phyloP scores from a whole-genome alignment of 2,888 invertebrate species.

The Cataglyphis cursor region DNA sequence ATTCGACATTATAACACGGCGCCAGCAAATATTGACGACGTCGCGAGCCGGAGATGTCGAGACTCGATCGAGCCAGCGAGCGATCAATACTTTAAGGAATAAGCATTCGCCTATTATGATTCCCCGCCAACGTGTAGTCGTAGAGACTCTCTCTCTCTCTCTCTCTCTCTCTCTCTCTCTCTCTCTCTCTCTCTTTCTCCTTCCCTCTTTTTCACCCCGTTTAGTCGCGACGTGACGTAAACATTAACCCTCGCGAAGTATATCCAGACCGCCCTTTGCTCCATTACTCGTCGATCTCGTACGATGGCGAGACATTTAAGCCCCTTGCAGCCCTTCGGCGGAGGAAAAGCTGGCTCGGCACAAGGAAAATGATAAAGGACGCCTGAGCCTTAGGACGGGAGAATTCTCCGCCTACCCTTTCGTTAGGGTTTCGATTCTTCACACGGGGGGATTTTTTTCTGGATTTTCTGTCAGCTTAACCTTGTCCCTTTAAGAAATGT shows the following conservation, averaged over 20 bases:
- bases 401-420: constrained; percentile 46
- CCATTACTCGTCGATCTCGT: constrained; percentile 55
- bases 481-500: constrained; percentile 47
- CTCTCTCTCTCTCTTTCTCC: neutral
- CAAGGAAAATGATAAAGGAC: constrained; percentile 53
- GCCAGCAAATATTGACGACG: constrained; percentile 53
- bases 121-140: constrained; percentile 34
- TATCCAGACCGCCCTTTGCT: constrained; percentile 37
- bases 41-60: constrained; percentile 3
- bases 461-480: constrained; percentile 59
- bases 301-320: constrained; percentile 48
- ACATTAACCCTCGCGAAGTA: constrained; percentile 42
- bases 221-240: constrained; percentile 44
- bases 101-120: constrained; percentile 33
- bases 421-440: constrained; percentile 54
- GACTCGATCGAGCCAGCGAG: constrained; percentile 25
- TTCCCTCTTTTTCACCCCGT: neutral
- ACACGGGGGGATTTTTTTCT: constrained; percentile 46
- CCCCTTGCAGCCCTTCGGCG: constrained; percentile 28
- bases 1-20: constrained; percentile 58
- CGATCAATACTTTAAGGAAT: constrained; percentile 41
- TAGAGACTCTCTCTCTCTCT: neutral
- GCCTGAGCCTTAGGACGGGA: constrained; percentile 47
- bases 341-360: constrained; percentile 44
- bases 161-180: no score